Conservation (phyloP, 1,140 invertebrate species). For the Semibalanus balanoides region DNA sequence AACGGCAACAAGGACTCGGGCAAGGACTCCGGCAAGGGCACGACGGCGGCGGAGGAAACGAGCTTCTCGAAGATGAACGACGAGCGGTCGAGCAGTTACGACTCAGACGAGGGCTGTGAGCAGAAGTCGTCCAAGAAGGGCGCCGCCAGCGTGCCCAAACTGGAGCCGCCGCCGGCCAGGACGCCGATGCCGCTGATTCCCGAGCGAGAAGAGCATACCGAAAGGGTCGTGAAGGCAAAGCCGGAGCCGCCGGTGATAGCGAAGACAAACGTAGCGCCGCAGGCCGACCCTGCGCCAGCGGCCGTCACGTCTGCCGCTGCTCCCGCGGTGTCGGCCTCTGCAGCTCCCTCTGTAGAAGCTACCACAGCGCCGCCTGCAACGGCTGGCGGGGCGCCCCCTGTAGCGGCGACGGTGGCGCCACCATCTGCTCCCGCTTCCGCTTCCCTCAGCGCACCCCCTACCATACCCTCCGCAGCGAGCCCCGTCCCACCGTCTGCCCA, state of each 20-base stretch:
- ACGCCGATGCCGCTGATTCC: constrained; percentile 24
- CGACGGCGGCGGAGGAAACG: constrained; percentile 7
- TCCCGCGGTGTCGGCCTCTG: too few relatives aligned
- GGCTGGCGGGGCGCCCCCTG: too few relatives aligned
- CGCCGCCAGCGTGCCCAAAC: constrained; percentile 10
- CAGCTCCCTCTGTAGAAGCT: too few relatives aligned
- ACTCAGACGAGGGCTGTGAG: constrained; percentile 15
- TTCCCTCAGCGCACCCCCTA: too few relatives aligned
- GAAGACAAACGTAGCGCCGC: background rate
- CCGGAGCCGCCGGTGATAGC: background rate
- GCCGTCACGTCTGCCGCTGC: background rate
- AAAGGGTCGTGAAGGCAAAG: too few relatives aligned
- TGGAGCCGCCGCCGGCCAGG: constrained; percentile 14
- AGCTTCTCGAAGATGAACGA: constrained; percentile 25
- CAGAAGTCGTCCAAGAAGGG: constrained; percentile 13
- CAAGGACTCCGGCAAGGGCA: constrained; percentile 5
- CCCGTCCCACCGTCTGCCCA: background rate
- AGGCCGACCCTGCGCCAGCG: too few relatives aligned
- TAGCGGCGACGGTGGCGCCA: too few relatives aligned
- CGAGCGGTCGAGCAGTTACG: constrained; percentile 24
- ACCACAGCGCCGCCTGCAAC: too few relatives aligned
- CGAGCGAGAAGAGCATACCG: background rate
- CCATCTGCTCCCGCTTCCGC: too few relatives aligned
- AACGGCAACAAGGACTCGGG: background rate
- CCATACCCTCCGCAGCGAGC: too few relatives aligned